These are phyloP conservation scores for Dasypus novemcinctus DNA, from an alignment of 2,113 vertebrate species.

Conservation along the genomic window DNA sequence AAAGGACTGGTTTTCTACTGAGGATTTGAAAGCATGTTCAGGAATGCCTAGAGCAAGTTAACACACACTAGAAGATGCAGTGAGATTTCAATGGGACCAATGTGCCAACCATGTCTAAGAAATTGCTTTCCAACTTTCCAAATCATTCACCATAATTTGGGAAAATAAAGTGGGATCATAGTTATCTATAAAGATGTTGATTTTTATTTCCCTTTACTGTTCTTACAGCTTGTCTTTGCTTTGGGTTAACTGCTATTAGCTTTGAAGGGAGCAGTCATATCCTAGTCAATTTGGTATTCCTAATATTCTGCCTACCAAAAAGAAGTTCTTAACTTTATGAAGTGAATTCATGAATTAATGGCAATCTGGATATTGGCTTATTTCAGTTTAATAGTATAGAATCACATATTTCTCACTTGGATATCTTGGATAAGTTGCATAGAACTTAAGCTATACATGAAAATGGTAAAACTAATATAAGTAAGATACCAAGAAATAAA, in stretches of 20 bases:
- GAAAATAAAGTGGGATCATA: background rate
- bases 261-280: background rate
- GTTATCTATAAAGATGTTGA: background rate
- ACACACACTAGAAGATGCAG: background rate
- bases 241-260: background rate
- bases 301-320: background rate
- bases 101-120: background rate
- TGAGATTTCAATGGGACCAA: background rate
- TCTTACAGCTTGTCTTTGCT: background rate
- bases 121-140: background rate
- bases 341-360: background rate
- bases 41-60: background rate
- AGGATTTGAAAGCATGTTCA: background rate
- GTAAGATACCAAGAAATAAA: background rate
- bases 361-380: background rate
- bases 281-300: background rate
- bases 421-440: background rate
- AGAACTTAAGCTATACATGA: background rate
- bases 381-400: background rate
- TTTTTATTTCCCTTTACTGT: background rate
- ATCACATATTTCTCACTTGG: background rate
- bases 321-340: background rate
- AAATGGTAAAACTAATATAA: background rate
- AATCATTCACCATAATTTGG: background rate
- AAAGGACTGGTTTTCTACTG: background rate